A percentile compares a stretch with the other conserved stretches of the same genome.
Evolutionary conservation across 2,888 invertebrate species (phyloP).

Genomic region (Argynnis bischoffii): DNA sequence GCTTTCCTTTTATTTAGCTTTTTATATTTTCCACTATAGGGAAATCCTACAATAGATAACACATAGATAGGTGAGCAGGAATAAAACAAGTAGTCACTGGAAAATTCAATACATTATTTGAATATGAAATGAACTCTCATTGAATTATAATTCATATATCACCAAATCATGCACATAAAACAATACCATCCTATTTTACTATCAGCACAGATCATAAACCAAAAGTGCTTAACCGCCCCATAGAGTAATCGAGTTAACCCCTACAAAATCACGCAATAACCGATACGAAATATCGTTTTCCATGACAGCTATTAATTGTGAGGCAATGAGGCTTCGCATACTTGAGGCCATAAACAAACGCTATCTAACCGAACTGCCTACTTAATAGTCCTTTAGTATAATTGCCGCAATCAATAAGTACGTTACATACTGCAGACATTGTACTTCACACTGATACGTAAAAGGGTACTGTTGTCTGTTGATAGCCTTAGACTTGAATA

Average conservation of each 20-base stretch:
- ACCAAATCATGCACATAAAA: constrained; percentile 8
- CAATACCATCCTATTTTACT: constrained; percentile 39
- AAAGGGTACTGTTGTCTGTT: constrained; percentile 24
- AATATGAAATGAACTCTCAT: not conserved
- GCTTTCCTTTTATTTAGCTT: no score
- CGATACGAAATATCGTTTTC: constrained; percentile 69
- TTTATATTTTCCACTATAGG: no score
- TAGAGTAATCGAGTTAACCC: constrained; percentile 69
- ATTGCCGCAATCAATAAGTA: constrained; percentile 57
- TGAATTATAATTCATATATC: constrained; percentile 19
- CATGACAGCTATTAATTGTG: constrained; percentile 63
- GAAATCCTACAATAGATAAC: no score
- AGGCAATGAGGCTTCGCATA: constrained; percentile 62
- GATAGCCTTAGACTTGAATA: constrained; percentile 5
- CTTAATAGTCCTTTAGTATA: constrained; percentile 63
- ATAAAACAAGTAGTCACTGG: no score
- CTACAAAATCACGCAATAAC: constrained; percentile 62
- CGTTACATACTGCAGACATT: constrained; percentile 25
- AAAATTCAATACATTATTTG: no score
- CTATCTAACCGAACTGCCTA: constrained; percentile 58
- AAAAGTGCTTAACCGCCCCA: constrained; percentile 58
- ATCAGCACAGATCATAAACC: constrained; percentile 47
- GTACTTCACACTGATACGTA: constrained; percentile 26
- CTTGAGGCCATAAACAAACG: constrained; percentile 64
- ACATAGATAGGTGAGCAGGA: no score